Percentiles rank a stretch among this genome's conserved stretches.
These are phyloP conservation scores for Microtus pennsylvanicus DNA, from an alignment of 2,113 vertebrate genomes.

Conservation along the genomic window DNA sequence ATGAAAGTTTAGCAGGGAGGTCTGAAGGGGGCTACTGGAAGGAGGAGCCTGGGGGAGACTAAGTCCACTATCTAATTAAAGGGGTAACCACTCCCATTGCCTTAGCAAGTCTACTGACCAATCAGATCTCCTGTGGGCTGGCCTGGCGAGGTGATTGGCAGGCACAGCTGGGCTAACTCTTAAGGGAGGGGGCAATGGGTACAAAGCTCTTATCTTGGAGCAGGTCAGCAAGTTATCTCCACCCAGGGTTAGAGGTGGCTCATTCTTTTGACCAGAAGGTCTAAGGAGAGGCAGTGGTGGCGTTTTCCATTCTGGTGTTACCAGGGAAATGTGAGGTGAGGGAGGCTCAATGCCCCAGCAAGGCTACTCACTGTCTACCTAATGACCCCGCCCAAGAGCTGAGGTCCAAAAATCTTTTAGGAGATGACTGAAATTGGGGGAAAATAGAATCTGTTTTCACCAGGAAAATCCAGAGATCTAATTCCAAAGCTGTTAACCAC, in stretches of 20 bases:
- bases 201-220: neutral
- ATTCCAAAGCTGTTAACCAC: neutral
- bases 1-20: neutral
- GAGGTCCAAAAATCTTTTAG: neutral
- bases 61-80: neutral
- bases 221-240: neutral
- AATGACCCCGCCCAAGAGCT: neutral
- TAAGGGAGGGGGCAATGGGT: neutral
- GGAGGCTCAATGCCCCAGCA: neutral
- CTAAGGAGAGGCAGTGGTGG: neutral
- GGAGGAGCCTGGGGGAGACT: neutral
- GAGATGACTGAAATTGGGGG: neutral
- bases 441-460: neutral
- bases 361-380: neutral
- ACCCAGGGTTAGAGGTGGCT: no score
- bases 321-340: neutral
- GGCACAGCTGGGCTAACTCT: neutral
- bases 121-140: neutral
- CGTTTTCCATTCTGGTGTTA: neutral
- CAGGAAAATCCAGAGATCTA: neutral
- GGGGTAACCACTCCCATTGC: neutral
- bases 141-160: neutral
- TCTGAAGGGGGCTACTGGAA: neutral
- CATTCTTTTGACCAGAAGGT: neutral
- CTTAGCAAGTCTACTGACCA: neutral